phyloP scores from a whole-genome alignment of 2,888 invertebrate species.

The Mythimna vitellina region DNA sequence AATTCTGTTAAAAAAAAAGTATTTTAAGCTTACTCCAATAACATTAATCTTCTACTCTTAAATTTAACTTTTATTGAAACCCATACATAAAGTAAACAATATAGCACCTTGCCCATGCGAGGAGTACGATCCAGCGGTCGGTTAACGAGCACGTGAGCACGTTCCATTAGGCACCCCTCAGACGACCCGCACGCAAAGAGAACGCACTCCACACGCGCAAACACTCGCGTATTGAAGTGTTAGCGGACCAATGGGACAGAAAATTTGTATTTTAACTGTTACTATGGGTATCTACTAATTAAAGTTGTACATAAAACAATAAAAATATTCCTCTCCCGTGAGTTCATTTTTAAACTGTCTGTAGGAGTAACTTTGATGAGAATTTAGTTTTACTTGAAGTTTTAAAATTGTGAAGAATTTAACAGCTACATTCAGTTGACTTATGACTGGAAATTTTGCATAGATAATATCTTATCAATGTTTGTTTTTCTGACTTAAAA shows the following conservation, averaged over 20 bases:
- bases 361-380: neutral
- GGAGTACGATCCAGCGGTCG: slow-evolving; percentile 29
- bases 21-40: neutral
- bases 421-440: no score
- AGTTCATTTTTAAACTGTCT: neutral
- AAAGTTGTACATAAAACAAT: neutral
- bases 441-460: no score
- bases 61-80: slow-evolving; percentile 11
- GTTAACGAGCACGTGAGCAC: slow-evolving; percentile 50
- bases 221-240: slow-evolving; percentile 45
- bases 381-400: neutral
- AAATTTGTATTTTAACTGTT: slow-evolving; percentile 37
- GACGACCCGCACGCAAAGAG: slow-evolving; percentile 17
- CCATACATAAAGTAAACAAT: slow-evolving; percentile 16
- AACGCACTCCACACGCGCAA: slow-evolving; percentile 31
- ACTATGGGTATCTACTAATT: neutral
- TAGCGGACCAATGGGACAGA: slow-evolving; percentile 47
- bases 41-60: neutral
- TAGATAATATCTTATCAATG: no score
- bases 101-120: slow-evolving; percentile 19
- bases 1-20: neutral
- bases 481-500: neutral
- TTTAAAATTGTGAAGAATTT: neutral
- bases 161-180: slow-evolving; percentile 64
- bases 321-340: neutral